Conservation (phyloP, 2,113 vertebrate genomes). For the Megalops atlanticus region DNA sequence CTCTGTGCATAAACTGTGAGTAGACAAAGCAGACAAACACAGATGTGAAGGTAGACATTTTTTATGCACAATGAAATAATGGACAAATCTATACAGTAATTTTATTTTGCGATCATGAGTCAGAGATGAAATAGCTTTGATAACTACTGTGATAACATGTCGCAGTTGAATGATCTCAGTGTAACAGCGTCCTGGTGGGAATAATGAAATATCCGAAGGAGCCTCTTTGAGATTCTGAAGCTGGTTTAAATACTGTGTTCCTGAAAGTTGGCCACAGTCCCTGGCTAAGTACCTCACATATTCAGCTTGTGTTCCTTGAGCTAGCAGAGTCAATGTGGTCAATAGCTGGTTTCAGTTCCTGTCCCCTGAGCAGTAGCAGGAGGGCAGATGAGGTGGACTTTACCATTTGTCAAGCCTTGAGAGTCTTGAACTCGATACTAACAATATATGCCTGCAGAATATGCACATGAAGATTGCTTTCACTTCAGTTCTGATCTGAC, state of each 20-base stretch:
- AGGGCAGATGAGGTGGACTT: constrained; percentile 1
- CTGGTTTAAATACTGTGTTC: constrained; percentile 42
- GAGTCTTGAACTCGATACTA: neutral
- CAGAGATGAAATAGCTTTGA: too few relatives aligned
- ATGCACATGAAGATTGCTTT: neutral
- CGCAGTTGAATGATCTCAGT: constrained; percentile 41
- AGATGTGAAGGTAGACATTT: too few relatives aligned
- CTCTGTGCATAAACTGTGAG: neutral
- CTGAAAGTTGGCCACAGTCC: constrained; percentile 49
- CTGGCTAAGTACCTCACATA: constrained; percentile 46
- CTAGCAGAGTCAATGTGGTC: constrained; percentile 54
- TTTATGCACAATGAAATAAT: too few relatives aligned
- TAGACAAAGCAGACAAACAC: too few relatives aligned
- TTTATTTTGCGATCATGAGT: too few relatives aligned
- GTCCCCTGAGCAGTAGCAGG: constrained; percentile 23
- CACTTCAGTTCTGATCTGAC: neutral
- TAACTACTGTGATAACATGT: too few relatives aligned
- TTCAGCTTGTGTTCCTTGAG: constrained; percentile 42
- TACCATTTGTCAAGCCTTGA: constrained; percentile 9
- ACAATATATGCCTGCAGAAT: neutral
- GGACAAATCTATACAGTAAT: too few relatives aligned
- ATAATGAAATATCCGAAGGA: constrained; percentile 62
- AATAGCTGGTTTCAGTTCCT: constrained; percentile 49
- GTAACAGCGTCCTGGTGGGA: constrained; percentile 58
- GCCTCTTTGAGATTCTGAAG: constrained; percentile 61